Conservation (phyloP, 2,797 vertebrate genomes). For the Chaunax sp. region DNA sequence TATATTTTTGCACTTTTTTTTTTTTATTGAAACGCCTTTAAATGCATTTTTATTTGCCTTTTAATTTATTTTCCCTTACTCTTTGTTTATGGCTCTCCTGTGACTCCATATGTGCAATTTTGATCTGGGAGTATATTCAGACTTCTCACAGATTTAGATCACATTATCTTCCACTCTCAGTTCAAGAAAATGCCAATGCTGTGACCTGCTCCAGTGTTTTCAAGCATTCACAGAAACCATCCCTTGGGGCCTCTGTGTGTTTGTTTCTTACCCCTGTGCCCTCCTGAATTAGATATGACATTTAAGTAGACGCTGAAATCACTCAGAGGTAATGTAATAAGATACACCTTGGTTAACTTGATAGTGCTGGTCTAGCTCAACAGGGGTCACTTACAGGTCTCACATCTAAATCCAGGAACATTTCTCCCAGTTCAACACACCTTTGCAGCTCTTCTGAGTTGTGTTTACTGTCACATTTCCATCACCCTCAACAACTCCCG, state of each 20-base stretch:
- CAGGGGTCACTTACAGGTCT: slow-evolving; percentile 56
- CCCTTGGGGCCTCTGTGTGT: slow-evolving; percentile 18
- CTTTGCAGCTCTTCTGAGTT: not conserved
- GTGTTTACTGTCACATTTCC: not conserved
- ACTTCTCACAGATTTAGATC: not conserved
- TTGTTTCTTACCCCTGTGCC: slow-evolving; percentile 44
- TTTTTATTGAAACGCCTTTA: no score
- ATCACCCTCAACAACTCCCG: not conserved
- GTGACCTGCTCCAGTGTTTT: slow-evolving; percentile 6
- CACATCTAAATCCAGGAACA: not conserved
- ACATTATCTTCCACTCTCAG: no score
- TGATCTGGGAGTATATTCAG: not conserved
- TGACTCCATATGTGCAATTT: not conserved
- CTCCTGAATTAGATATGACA: slow-evolving; percentile 70
- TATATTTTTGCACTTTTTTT: no score
- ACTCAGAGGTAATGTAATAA: slow-evolving; percentile 47
- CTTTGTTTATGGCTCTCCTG: not conserved
- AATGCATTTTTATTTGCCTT: no score
- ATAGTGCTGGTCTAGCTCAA: slow-evolving; percentile 47
- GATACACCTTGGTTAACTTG: slow-evolving; percentile 51
- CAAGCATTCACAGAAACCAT: no score
- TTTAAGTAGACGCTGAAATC: slow-evolving; percentile 60
- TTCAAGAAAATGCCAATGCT: no score
- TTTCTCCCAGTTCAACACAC: not conserved
- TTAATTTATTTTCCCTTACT: no score